Conservation (phyloP, 2,797 vertebrate genomes). For the Crocidura indochinensis region DNA sequence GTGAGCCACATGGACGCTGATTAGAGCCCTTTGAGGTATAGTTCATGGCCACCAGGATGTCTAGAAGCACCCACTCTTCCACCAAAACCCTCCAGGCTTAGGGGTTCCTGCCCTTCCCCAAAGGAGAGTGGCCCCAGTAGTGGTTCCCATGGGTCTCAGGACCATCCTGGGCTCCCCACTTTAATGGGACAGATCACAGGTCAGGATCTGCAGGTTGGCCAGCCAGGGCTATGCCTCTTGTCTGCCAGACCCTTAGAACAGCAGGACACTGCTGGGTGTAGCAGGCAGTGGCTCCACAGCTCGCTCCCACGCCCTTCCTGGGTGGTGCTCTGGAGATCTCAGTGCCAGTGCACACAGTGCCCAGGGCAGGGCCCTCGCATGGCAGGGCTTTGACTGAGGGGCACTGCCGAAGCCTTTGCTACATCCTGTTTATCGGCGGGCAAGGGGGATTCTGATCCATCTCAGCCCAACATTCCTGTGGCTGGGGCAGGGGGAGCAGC, state of each 20-base stretch:
- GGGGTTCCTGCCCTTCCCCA: neutral
- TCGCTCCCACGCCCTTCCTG: neutral
- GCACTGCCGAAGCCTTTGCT: no score
- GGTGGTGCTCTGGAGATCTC: neutral
- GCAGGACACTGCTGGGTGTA: neutral
- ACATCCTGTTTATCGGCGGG: neutral
- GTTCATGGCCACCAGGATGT: neutral
- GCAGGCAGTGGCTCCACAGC: neutral
- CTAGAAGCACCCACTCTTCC: neutral
- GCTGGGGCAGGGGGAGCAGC: neutral
- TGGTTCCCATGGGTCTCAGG: neutral
- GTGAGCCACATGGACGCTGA: neutral
- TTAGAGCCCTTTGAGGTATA: fast-evolving
- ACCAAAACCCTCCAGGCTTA: neutral
- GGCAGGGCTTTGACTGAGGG: neutral
- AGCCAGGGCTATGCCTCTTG: no score
- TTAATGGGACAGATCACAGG: neutral
- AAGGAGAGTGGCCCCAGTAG: neutral
- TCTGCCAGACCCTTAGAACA: no score
- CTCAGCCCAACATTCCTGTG: neutral
- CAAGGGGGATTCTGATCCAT: neutral
- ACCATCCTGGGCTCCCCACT: neutral
- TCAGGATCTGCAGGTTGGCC: neutral
- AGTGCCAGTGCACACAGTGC: neutral
- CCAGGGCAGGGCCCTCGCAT: neutral